Evolutionary conservation across 2,797 vertebrate species (phyloP), one percentile per base, ranked within the genome.

Genomic region (Cryptoprocta ferox): DNA sequence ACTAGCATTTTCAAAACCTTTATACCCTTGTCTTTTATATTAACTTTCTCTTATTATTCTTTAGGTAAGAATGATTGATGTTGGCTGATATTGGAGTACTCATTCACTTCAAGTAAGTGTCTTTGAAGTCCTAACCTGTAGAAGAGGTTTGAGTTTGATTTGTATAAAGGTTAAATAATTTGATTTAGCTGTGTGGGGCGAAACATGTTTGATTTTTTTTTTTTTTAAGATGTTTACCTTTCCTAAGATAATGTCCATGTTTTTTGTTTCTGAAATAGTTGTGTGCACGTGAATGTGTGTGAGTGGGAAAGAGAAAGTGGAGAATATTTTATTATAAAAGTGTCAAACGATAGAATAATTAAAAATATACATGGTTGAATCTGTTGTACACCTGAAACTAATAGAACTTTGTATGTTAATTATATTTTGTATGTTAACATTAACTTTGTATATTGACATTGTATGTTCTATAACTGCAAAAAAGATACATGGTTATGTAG

Each of bases 61-160:
- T 98, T 99, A 99, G 99, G 99, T 99, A 97, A 98, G 98, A 98
- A 98, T 98, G 73, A 84, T 97, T 97, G 98, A 98, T 98, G 98
- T 98, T 98, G 99, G 99, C 96, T 99, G 98, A 99, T 86, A 75
- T 6, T 7, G 0, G 75, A 94, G 92, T 98, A 95, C 97, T 98
- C 93, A 96, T 97, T 98, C 59, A 18, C 65, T 95, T 97, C 97
- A 98, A 94, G 99, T 99, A 98, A 99, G 98, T 95, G 70, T 81
- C 5, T 0, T 48, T 98, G 75, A 56, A 53, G 32, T 87, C 45
- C 84, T 94, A 84, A 87, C 13, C 9, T 94, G 5, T 37, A 81
- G 9, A 59, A 13, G 15, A 24, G 37, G 37, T 94, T 93, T 18
- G 66, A 56, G 18, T 56, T 85, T 96, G 63, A n/a, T 78, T 70